Base-by-base conservation (phyloP, 2,113 vertebrate species). In the Leptodactylus fuscus region DNA sequence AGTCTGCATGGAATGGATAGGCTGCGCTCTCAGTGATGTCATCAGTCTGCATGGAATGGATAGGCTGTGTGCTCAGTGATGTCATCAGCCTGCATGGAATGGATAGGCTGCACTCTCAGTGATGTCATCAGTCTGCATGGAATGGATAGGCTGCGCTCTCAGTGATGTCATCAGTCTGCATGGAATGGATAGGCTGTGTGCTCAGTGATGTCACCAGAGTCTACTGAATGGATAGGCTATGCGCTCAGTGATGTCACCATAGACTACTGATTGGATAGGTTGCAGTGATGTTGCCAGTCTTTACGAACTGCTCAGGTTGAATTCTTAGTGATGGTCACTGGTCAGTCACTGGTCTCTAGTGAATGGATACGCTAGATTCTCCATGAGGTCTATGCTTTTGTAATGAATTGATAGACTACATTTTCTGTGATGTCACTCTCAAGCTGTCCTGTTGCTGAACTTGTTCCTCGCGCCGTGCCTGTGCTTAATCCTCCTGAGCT, bases 61-160 rank as follows among this genome's bases (percentile, higher is more conserved):
- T 58, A 58, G 53, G 53, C 53, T 20, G 13, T 2, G 13, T 27
- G 27, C n/a, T 62, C 58, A 62, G 58, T 62, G 58, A 53, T 53
- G 51, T 20, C 51, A 53, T 7, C 55, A 6, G 41, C 49, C 20
- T 6, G 18, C 49, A 20, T 20, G 16, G 18, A 20, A 58, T 58
- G 53, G 53, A 58, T 58, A 58, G 53, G 58, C n/a, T 62, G 58
- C 11, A 62, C 29, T 62, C 55, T 58, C 55, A 58, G 55, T 53
- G 55, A 58, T 58, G 55, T n/a, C 55, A 58, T 7, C 51, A 10
- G n/a, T n/a, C 22, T 24, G 22, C 8, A 58, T n/a, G 41, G 4
- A 20, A 20, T 53, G 15, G 55, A 58, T 58, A 24, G 55, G 55
- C 55, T 58, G 55, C n/a, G 24, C 24, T 58, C 55, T 58, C 55